These are phyloP conservation scores for Egretta garzetta DNA, from an alignment of 2,113 vertebrate species.

Conservation along the genomic window DNA sequence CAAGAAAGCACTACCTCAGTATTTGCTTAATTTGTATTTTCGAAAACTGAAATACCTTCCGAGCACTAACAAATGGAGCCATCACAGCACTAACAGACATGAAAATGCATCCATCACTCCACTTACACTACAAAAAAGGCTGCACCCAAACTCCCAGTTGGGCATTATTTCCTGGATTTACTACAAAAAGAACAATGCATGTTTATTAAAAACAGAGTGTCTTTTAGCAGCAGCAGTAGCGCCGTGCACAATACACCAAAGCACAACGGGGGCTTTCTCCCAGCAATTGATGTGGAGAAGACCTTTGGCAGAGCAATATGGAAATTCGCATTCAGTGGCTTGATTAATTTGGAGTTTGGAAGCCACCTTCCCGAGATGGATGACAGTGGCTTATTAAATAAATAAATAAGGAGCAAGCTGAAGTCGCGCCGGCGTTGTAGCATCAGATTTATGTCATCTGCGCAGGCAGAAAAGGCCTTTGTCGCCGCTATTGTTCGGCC, in stretches of 20 bases:
- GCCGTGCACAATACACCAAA: conserved; percentile 56
- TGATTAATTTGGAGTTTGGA: conserved; percentile 73
- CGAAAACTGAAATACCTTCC: neutral
- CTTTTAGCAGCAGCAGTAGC: conserved; percentile 66
- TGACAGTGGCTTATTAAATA: conserved; percentile 70
- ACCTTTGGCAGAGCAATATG: conserved; percentile 73
- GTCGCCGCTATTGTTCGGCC: conserved; percentile 54
- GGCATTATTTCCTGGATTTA: conserved; percentile 67
- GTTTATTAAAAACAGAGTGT: conserved; percentile 74
- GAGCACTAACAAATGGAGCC: conserved; percentile 38
- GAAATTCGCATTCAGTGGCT: conserved; percentile 66
- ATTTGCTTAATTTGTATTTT: neutral
- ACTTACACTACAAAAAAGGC: neutral
- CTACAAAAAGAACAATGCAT: conserved; percentile 69
- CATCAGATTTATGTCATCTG: conserved; percentile 72
- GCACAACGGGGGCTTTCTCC: conserved; percentile 68
- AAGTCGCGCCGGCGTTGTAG: conserved; percentile 46
- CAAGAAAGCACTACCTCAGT: neutral
- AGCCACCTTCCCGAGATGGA: conserved; percentile 69
- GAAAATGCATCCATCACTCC: conserved; percentile 25
- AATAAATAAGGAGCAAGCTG: conserved; percentile 68
- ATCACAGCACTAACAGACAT: neutral
- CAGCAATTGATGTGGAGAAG: conserved; percentile 67
- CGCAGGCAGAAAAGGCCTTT: conserved; percentile 62
- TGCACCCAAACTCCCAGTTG: conserved; percentile 61